Conservation (phyloP, 2,797 vertebrate species). For the Macropus fuliginosus region DNA sequence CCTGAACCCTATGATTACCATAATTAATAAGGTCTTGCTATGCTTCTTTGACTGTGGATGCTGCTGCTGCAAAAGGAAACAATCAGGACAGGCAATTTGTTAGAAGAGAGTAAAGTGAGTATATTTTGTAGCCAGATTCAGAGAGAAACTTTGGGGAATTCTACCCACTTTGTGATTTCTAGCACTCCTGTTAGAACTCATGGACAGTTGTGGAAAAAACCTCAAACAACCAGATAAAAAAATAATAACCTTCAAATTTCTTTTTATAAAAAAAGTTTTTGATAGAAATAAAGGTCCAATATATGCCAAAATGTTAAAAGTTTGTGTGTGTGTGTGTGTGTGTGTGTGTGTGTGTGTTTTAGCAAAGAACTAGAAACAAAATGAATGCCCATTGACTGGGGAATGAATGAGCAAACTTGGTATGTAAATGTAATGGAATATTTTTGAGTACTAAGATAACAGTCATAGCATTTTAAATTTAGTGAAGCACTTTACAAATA, state of each 20-base stretch:
- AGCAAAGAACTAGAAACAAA: not conserved
- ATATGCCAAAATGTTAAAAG: not conserved
- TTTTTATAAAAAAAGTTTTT: not conserved
- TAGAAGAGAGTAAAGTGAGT: slow-evolving; percentile 2
- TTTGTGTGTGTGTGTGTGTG: not conserved
- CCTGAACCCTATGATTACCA: not conserved
- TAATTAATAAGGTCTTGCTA: not conserved
- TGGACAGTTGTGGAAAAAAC: not conserved
- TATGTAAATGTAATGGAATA: not conserved
- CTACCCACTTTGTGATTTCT: not conserved
- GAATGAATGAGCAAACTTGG: not conserved
- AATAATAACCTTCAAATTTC: not conserved
- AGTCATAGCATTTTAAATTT: not conserved
- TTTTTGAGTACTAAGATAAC: not conserved
- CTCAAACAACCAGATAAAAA: not conserved
- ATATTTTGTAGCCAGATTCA: not conserved
- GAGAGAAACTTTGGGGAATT: not conserved
- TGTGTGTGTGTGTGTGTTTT: not conserved
- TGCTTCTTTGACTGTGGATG: not conserved
- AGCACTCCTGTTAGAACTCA: not conserved
- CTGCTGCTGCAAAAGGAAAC: not conserved
- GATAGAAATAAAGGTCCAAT: not conserved
- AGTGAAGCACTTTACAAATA: not conserved
- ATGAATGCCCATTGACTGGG: not conserved
- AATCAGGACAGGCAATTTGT: not conserved